phyloP scores from a whole-genome alignment of 2,797 vertebrate genomes.

The Alexandromys oeconomus region DNA sequence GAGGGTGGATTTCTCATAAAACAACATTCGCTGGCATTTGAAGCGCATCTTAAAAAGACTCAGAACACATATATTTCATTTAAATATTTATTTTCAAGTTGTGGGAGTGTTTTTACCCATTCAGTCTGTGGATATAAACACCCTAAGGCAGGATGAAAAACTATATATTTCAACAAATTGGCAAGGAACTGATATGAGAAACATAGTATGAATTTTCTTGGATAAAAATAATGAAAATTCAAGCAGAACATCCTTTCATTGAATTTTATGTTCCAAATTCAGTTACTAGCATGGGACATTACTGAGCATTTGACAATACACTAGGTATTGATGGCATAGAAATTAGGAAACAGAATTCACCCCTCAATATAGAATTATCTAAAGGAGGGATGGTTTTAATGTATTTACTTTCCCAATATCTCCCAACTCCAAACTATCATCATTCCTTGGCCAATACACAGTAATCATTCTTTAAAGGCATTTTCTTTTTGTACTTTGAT shows the following conservation, averaged over 20 bases:
- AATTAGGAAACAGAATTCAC: conserved; percentile 17
- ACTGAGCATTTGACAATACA: neutral
- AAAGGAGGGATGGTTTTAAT: conserved; percentile 20
- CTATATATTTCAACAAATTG: neutral
- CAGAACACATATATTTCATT: conserved; percentile 70
- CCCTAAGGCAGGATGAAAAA: neutral
- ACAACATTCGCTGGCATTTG: conserved; percentile 51
- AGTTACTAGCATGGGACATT: conserved; percentile 33
- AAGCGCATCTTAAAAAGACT: conserved; percentile 56
- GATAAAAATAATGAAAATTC: conserved; percentile 63
- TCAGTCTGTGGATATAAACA: conserved; percentile 69
- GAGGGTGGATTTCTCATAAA: conserved; percentile 39
- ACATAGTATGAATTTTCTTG: conserved; percentile 39
- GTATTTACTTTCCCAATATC: neutral
- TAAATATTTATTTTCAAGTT: conserved; percentile 74
- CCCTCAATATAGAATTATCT: conserved; percentile 39
- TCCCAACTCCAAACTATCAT: neutral
- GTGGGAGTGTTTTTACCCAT: conserved; percentile 57
- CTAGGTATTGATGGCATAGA: neutral
- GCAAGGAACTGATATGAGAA: conserved; percentile 24
- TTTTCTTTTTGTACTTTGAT: neutral
- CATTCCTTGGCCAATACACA: neutral
- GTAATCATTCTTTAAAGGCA: neutral
- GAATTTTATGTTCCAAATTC: neutral
- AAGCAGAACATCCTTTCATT: neutral